These are phyloP conservation scores for western clawed frog (Xenopus tropicalis) DNA, from an alignment of 2,113 vertebrate species.

Conservation along the genomic window DNA sequence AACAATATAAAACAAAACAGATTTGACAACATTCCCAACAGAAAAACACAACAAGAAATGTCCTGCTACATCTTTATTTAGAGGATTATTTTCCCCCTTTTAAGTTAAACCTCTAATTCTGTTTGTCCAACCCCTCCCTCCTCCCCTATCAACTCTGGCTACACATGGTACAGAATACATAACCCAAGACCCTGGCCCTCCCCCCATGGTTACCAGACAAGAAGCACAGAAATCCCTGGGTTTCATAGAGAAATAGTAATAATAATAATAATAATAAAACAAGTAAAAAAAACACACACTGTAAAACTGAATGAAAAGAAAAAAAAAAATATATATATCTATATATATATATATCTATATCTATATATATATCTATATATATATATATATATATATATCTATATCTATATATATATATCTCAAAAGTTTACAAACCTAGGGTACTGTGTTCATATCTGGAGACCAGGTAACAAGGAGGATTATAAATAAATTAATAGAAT, in stretches of 20 bases:
- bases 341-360: too few species aligned
- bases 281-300: not conserved
- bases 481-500: slow-evolving; percentile 1
- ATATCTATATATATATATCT: not conserved
- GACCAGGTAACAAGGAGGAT: not conserved
- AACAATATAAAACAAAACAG: too few species aligned
- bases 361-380: not conserved
- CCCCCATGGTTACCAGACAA: not conserved
- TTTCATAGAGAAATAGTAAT: not conserved
- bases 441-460: not conserved
- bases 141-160: not conserved
- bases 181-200: not conserved
- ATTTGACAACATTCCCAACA: not conserved
- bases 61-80: slow-evolving; percentile 23
- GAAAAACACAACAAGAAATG: not conserved
- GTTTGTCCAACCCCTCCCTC: not conserved
- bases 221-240: not conserved
- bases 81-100: slow-evolving; percentile 1
- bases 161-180: slow-evolving; percentile 2
- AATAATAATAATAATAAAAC: too few species aligned
- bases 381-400: too few species aligned
- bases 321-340: not conserved
- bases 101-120: slow-evolving; percentile 3
- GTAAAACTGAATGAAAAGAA: not conserved
- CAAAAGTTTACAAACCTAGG: not conserved